Base-by-base conservation (phyloP, 2,888 invertebrate genomes). In the Osedax frankpressi region DNA sequence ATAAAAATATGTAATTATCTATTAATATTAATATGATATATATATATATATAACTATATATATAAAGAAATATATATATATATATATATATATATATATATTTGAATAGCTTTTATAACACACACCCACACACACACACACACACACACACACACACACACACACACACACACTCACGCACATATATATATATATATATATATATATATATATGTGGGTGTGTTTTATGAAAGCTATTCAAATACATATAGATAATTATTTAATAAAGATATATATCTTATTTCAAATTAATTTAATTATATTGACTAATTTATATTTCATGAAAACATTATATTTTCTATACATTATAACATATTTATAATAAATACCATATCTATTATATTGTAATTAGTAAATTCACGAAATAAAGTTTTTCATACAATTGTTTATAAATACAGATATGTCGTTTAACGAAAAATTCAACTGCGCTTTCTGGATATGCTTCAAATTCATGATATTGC, bases 401-500 rank as follows among this genome's bases (percentile, higher is more conserved):
- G 11, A n/a, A n/a, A n/a, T n/a, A n/a, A n/a, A n/a, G n/a, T n/a
- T n/a, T n/a, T n/a, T n/a, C n/a, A n/a, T n/a, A n/a, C n/a, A n/a
- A n/a, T n/a, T n/a, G n/a, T n/a, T n/a, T n/a, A n/a, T n/a, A n/a
- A 19, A 6, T 19, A 44, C 19, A 44, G 44, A 44, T 44, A 44
- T 44, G 44, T 11, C 6, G 11, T 44, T 44, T 19, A 44, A 44
- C 44, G 44, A 44, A 44, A 44, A 44, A 19, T 44, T 44, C 6
- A 44, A 44, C 44, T 6, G 11, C 6, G 19, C 44, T 11, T 44
- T 44, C 19, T 44, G 44, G 44, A 44, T 44, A 6, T 6, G 6
- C 19, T 44, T 69, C 29, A 71, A 71, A 25, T 59, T 71, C 25
- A 59, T 19, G 11, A 19, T 71, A 6, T 24, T 76, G 3, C 44